Base-by-base conservation (phyloP, 2,888 invertebrate genomes). In the Hydrotaea cyrtoneurina region DNA sequence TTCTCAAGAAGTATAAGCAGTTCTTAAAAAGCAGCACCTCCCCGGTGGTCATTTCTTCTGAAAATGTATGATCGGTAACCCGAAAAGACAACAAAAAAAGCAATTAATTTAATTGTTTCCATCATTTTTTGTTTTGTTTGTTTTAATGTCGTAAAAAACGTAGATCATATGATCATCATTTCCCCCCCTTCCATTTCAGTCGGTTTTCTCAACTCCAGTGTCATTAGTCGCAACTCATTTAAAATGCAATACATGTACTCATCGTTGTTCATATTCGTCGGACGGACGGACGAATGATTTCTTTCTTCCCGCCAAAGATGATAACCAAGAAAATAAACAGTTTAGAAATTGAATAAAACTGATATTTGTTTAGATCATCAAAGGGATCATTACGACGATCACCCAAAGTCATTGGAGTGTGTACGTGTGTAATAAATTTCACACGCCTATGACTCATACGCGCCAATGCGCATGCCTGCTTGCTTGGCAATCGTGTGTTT, bases 381-480 rank as follows among this genome's bases (percentile, higher is more conserved):
- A 64, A 13, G 62, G 73, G 74, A 84, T 81, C 74, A 80, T 78
- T 26, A 39, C 13, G 21, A 39, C 39, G 17, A 74, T 72, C 31
- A 78, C n/a, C 50, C 2, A 80, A 64, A 66, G 43, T 66, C 69
- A 69, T 23, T 62, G 62, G 23, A 31, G 62, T 62, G 31, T 62
- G 23, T 66, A 46, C 50, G 36, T 26, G 46, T 39, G 26, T 74
- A 79, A 77, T 55, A 80, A 77, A 82, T 80, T 85, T 82, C 85
- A 85, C 85, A 85, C 79, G 85, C 85, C 79, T 74, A 62, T 85
- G 85, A 85, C 53, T 85, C 85, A 84, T 43, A 43, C 46, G n/a
- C 53, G 26, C 64, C 19, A 17, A 8, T 46, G 62, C 21, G 21
- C 19, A 39, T 21, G 23, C 69, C 0, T 69, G 23, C 31, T 23